phyloP scores from a whole-genome alignment of 2,113 vertebrate species.

The Bos indicus region DNA sequence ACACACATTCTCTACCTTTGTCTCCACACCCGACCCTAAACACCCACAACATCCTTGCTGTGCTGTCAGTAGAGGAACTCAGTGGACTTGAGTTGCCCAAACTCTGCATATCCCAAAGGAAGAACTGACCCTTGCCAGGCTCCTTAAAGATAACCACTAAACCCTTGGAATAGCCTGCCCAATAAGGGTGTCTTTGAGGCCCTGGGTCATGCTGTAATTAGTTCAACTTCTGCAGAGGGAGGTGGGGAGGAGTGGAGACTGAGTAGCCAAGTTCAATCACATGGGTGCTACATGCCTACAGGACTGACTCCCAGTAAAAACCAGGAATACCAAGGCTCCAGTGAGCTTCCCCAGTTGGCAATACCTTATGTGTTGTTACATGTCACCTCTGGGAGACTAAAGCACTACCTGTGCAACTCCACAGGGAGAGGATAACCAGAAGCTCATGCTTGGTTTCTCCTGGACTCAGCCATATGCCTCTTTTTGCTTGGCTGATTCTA shows the following conservation, averaged over 20 bases:
- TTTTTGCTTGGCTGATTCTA: neutral
- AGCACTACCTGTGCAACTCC: too few relatives aligned
- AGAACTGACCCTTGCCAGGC: neutral
- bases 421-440: neutral
- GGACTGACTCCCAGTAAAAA: neutral
- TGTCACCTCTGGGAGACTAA: neutral
- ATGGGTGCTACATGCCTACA: neutral
- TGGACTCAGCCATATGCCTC: neutral
- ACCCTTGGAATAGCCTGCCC: neutral
- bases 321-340: neutral
- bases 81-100: neutral
- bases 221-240: neutral
- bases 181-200: too few relatives aligned
- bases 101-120: neutral
- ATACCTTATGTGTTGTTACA: neutral
- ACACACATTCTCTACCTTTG: neutral
- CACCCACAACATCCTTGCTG: neutral
- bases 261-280: neutral
- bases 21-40: neutral
- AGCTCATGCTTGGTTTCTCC: neutral
- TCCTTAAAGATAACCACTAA: neutral
- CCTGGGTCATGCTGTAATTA: too few relatives aligned
- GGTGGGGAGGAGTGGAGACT: neutral
- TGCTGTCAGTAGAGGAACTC: neutral
- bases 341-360: neutral